Conservation (phyloP, 2,113 vertebrate genomes). For the Oxyruncus cristatus region DNA sequence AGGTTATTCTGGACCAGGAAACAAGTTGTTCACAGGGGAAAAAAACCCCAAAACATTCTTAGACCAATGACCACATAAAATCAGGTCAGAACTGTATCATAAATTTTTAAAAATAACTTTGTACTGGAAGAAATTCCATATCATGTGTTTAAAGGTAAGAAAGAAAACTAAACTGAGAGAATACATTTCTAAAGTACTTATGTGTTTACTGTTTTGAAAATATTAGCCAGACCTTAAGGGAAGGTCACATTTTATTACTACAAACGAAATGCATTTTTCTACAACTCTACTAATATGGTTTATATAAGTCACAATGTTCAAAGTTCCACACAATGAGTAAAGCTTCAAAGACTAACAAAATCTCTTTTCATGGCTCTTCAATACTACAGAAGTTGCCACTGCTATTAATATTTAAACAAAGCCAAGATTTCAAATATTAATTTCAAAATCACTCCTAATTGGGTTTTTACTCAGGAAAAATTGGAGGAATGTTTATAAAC, state of each 20-base stretch:
- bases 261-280: not conserved
- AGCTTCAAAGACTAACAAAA: not conserved
- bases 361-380: not conserved
- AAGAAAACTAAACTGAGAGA: not conserved
- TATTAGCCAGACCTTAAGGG: not conserved
- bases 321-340: not conserved
- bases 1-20: not conserved
- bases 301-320: not conserved
- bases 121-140: not conserved
- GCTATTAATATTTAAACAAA: not conserved
- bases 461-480: not conserved
- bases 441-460: slow-evolving; percentile 1
- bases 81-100: not conserved
- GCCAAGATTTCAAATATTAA: not conserved
- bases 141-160: not conserved
- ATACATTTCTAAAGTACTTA: not conserved
- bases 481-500: slow-evolving; percentile 22
- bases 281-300: not conserved
- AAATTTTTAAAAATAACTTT: not conserved
- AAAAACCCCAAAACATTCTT: accelerated
- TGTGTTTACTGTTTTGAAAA: not conserved
- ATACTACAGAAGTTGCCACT: not conserved
- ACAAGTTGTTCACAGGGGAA: not conserved
- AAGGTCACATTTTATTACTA: not conserved
- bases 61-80: not conserved